These are phyloP conservation scores for Bursaphelenchus okinawaensis DNA, from an alignment of 2,888 invertebrate species.

Conservation along the genomic window DNA sequence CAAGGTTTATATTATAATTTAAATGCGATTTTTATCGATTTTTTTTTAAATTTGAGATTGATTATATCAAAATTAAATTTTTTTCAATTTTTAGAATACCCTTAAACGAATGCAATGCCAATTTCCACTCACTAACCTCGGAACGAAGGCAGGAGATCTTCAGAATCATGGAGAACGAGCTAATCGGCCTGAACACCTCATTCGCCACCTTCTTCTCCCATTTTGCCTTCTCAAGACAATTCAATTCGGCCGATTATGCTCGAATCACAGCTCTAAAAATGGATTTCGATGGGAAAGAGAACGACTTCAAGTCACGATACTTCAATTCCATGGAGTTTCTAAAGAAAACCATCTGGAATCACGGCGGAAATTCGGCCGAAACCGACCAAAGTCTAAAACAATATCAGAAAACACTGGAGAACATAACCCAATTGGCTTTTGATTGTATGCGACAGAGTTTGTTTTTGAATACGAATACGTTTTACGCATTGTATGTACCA, in stretches of 20 bases:
- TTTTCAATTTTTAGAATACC: constrained; percentile 36
- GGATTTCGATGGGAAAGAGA: constrained; percentile 19
- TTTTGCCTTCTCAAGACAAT: constrained; percentile 36
- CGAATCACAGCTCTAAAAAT: constrained; percentile 32
- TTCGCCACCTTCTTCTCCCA: constrained; percentile 49
- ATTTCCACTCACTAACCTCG: constrained; percentile 35
- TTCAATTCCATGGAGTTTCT: constrained; percentile 1
- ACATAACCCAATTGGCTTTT: constrained; percentile 18
- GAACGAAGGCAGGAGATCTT: constrained; percentile 41
- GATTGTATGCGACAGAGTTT: constrained; percentile 32
- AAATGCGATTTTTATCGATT: background rate
- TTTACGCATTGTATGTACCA: background rate
- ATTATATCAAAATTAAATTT: background rate
- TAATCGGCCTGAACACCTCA: constrained; percentile 24
- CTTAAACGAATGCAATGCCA: constrained; percentile 42
- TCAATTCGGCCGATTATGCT: constrained; percentile 47
- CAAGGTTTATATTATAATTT: too few species aligned
- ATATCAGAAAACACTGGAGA: constrained; percentile 19
- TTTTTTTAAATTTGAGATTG: background rate
- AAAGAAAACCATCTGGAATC: constrained; percentile 16
- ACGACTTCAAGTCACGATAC: constrained; percentile 15
- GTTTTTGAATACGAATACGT: background rate
- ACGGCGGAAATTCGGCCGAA: constrained; percentile 12
- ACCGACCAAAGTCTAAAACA: constrained; percentile 15
- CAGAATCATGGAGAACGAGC: constrained; percentile 38